phyloP scores from a whole-genome alignment of 2,888 invertebrate species.

The Beris chalybata region DNA sequence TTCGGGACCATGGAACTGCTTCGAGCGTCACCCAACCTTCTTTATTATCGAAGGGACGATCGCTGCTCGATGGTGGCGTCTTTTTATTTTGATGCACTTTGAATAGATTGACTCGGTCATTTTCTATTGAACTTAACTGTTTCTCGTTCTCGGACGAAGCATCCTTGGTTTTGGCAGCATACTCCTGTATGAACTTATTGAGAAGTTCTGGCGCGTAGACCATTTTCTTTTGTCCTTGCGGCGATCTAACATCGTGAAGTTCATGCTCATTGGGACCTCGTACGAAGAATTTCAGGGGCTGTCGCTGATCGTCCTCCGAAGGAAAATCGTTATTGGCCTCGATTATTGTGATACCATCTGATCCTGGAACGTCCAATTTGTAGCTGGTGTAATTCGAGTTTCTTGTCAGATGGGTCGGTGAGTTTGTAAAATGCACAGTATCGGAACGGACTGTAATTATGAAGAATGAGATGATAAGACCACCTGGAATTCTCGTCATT shows the following conservation, averaged over 20 bases:
- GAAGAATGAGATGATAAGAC: not conserved
- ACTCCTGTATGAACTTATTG: slow-evolving; percentile 64
- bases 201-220: slow-evolving; percentile 60
- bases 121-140: not conserved
- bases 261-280: not conserved
- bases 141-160: not conserved
- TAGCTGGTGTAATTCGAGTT: slow-evolving; percentile 58
- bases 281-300: slow-evolving; percentile 7
- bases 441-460: slow-evolving; percentile 31
- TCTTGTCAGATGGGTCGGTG: slow-evolving; percentile 48
- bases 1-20: slow-evolving; percentile 77
- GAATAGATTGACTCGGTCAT: slow-evolving; percentile 26
- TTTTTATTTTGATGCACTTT: slow-evolving; percentile 20
- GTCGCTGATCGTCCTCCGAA: slow-evolving; percentile 32
- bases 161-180: slow-evolving; percentile 59
- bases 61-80: not conserved
- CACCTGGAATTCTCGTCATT: not conserved
- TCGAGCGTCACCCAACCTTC: slow-evolving; percentile 79
- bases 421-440: slow-evolving; percentile 43
- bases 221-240: slow-evolving; percentile 46
- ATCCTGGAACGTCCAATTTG: slow-evolving; percentile 62
- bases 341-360: slow-evolving; percentile 62
- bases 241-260: not conserved
- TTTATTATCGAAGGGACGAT: slow-evolving; percentile 60
- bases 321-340: slow-evolving; percentile 53